phyloP scores from a whole-genome alignment of 2,888 invertebrate species.

The Trachelus stipa region DNA sequence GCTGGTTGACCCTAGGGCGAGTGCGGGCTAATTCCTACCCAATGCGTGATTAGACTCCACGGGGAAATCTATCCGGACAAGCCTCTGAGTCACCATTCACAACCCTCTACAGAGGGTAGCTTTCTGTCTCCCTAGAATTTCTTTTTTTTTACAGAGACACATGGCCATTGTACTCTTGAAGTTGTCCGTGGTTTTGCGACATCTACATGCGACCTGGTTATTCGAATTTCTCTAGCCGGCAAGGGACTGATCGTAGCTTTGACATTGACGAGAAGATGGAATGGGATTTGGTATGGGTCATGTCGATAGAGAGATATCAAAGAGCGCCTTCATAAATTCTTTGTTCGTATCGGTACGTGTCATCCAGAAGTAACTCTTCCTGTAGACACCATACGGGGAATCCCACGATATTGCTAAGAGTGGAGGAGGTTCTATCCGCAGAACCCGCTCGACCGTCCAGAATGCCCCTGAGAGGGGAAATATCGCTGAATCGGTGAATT shows the following conservation, averaged over 20 bases:
- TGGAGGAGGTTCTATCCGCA: neutral
- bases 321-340: constrained; percentile 49
- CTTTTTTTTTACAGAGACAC: neutral
- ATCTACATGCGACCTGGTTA: neutral
- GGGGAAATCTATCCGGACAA: constrained; percentile 61
- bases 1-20: constrained; percentile 39
- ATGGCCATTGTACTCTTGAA: neutral
- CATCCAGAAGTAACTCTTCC: constrained; percentile 30
- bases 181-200: neutral
- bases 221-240: neutral
- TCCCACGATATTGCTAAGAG: constrained; percentile 33
- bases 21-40: constrained; percentile 49
- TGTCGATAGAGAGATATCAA: constrained; percentile 49
- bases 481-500: constrained; percentile 40
- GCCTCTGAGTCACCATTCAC: constrained; percentile 35
- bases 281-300: constrained; percentile 21
- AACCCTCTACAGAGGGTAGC: neutral
- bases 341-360: constrained; percentile 36
- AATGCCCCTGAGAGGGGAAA: constrained; percentile 25
- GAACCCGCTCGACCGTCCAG: constrained; percentile 3
- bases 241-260: neutral
- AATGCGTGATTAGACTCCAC: constrained; percentile 60
- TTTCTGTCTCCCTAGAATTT: neutral
- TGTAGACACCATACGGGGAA: constrained; percentile 23
- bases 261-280: neutral